Base-by-base conservation (phyloP, 2,797 vertebrate species). In the Morus bassanus region DNA sequence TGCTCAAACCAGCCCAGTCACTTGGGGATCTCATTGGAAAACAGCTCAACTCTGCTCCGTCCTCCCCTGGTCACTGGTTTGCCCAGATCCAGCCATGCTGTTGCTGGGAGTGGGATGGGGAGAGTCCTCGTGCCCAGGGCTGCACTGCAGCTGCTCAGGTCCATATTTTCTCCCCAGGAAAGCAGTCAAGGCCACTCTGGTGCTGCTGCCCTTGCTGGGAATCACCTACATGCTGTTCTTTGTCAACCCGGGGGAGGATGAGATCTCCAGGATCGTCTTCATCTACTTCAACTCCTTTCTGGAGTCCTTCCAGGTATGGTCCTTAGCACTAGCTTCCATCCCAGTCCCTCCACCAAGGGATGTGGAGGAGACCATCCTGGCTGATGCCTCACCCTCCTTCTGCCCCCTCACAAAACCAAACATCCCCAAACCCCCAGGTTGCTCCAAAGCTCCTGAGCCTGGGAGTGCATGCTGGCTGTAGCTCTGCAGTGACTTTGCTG, bases 151-250 rank as follows among this genome's bases (percentile, higher is more conserved):
- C 83, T 82, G 33, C 80, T 95, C 60, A 39, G 33, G 19, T 87
- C 37, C 4, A 0, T 48, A 17, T 82, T 83, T 74, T 65, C 57
- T 57, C 75, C 51, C 67, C 88, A 99, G 99, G 96, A 99, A 99
- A 98, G 99, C 99, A 18, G 99, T 99, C 94, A 99, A 99, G 93
- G 99, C 99, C 53, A 99, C 99, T 0, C 97, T 99, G 95, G 99
- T 99, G 81, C 98, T 99, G 93, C 97, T 99, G 65, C 99, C 99
- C 21, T 98, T 99, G 51, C 97, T 99, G 88, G 99, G 99, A 45
- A 99, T 99, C 97, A 99, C 99, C 65, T 99, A 99, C 98, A 99
- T 99, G 99, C 94, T 99, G 80, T 99, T 99, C 98, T 99, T 99
- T 18, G 99, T 99, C 93, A 99, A 99, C 90, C 99, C 99, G 0